Base-by-base conservation (phyloP, 2,888 invertebrate species). In the Tyria jacobaeae region DNA sequence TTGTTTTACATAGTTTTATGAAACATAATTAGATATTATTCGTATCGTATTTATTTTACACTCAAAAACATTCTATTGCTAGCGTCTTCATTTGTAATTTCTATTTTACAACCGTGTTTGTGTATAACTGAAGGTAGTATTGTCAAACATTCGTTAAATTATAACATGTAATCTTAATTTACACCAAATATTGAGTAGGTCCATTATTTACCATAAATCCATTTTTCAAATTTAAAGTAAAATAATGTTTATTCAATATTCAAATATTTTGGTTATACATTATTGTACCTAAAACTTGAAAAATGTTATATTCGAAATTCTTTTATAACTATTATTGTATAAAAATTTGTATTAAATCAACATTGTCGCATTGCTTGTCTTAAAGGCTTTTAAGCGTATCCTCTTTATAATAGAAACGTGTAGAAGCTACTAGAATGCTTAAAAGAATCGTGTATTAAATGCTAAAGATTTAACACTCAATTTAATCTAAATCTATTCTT, bases 131-230 rank as follows among this genome's bases (percentile, higher is more conserved):
- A 51, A 21, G 15, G 15, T 5, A 47, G 14, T 47, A 3, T 47
- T 47, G 9, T 14, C 21, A 24, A 17, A 17, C 12, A 5, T 5
- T 17, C 14, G 12, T 35, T 24, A 48, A 56, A 34, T 35, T 2
- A 7, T 47, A 34, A 24, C 34, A 56, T 24, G 56, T 48, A 25
- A 25, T 48, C 5, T 37, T 37, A 12, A 35, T 47, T 56, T 17
- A 56, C 48, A 48, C n/a, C 34, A 48, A 35, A 56, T 56, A 56
- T 56, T 48, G 47, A 56, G 35, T 56, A 34, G 48, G 10, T 56
- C 31, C 56, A 56, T 56, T 56, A 56, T n/a, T n/a, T n/a, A n/a
- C n/a, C n/a, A n/a, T n/a, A n/a, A n/a, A n/a, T n/a, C n/a, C n/a
- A n/a, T n/a, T n/a, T n/a, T n/a, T n/a, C n/a, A n/a, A n/a, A n/a